These are phyloP conservation scores for Craseonycteris thonglongyai DNA, from an alignment of 2,113 vertebrate species.

Conservation along the genomic window DNA sequence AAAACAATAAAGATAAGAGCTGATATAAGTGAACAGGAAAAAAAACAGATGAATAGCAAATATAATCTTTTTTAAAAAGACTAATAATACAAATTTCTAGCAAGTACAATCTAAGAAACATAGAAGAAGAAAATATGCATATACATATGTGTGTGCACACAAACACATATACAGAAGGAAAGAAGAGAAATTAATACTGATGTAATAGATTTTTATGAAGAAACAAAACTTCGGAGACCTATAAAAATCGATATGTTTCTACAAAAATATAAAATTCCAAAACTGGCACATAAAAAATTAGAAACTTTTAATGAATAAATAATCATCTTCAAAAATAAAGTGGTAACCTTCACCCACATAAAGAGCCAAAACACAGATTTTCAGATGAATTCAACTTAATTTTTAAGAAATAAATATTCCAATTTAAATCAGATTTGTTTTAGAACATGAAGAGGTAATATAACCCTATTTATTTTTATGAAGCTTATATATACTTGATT, in stretches of 20 bases:
- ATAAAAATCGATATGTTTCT: neutral
- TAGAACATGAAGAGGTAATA: neutral
- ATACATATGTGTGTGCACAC: neutral
- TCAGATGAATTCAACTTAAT: neutral
- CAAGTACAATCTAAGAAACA: neutral
- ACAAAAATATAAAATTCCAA: neutral
- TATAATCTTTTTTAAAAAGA: neutral
- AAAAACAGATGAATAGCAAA: neutral
- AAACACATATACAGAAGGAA: neutral
- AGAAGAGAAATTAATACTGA: neutral
- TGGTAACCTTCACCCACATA: neutral
- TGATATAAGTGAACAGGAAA: neutral
- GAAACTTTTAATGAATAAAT: neutral
- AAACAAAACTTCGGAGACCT: neutral
- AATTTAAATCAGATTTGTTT: neutral
- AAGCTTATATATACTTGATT: neutral
- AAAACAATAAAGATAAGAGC: neutral
- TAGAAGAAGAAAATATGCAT: neutral
- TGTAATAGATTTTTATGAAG: neutral
- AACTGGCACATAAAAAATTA: neutral
- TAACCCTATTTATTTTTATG: neutral
- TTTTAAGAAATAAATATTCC: conserved; percentile 10
- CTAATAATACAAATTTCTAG: neutral
- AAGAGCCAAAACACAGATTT: neutral
- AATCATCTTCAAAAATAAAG: neutral